Evolutionary conservation across 2,888 invertebrate genomes (phyloP).

Genomic region (Maniola hyperantus): DNA sequence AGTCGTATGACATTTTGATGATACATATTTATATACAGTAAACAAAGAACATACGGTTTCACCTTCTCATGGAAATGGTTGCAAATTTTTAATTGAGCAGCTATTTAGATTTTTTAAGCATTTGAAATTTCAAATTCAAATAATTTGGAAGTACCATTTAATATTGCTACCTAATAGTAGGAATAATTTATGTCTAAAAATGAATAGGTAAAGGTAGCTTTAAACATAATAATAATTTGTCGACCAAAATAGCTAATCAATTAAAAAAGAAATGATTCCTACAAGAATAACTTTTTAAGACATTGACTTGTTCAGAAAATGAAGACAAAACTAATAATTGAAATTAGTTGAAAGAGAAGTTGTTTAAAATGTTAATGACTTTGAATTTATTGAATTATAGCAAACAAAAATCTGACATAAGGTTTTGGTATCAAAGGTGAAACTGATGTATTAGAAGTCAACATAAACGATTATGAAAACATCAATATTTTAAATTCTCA

Average conservation of each 20-base stretch:
- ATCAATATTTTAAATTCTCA: constrained; percentile 29
- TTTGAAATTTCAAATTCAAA: background rate
- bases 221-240: background rate
- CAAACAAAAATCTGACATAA: background rate
- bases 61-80: constrained; percentile 44
- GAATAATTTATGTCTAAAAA: background rate
- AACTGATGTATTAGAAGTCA: constrained; percentile 34
- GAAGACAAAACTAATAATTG: too few relatives aligned
- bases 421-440: constrained; percentile 32
- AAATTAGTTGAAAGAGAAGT: background rate
- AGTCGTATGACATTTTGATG: constrained; percentile 50
- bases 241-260: background rate
- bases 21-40: constrained; percentile 41
- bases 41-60: constrained; percentile 53
- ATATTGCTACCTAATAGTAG: background rate
- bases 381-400: background rate
- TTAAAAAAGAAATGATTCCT: background rate
- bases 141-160: too few relatives aligned
- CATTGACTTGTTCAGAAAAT: background rate
- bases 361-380: background rate
- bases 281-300: background rate
- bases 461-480: constrained; percentile 32
- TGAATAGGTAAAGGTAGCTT: background rate
- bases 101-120: background rate
- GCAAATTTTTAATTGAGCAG: constrained; percentile 16